Evolutionary conservation across 2,797 vertebrate genomes (phyloP).

Genomic region (Vultur gryphus): DNA sequence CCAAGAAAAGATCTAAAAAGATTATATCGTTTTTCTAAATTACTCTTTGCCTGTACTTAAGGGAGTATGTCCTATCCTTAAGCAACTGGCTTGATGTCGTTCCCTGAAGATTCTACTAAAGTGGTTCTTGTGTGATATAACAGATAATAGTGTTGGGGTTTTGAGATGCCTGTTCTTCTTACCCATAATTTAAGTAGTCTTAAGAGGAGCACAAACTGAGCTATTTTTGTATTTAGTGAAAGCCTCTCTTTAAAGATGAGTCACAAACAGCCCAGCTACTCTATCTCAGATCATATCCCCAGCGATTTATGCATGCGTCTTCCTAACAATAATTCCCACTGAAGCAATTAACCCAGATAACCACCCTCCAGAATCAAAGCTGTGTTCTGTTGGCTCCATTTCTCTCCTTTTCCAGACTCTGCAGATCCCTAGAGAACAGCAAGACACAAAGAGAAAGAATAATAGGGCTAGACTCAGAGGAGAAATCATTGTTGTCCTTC

Average conservation of each 20-base stretch:
- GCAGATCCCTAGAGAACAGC: neutral
- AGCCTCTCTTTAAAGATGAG: neutral
- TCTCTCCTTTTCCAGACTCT: neutral
- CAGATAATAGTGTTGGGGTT: conserved; percentile 37
- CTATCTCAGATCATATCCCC: neutral
- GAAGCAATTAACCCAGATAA: conserved; percentile 8
- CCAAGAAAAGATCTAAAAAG: neutral
- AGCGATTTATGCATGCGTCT: neutral
- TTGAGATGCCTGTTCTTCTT: conserved; percentile 6
- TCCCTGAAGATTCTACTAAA: neutral
- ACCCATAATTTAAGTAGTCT: neutral
- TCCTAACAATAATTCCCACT: neutral
- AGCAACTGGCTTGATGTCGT: neutral
- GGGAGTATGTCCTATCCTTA: neutral
- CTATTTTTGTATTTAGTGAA: neutral
- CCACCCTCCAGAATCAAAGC: neutral
- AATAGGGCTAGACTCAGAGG: neutral
- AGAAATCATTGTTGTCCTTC: neutral
- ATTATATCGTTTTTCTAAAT: neutral
- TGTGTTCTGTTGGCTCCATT: neutral
- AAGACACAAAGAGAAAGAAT: neutral
- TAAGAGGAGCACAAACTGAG: neutral
- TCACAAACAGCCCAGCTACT: neutral
- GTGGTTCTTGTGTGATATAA: neutral
- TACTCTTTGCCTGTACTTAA: neutral